phyloP scores from a whole-genome alignment of 2,113 vertebrate species.

The Sarotherodon lohbergeri region DNA sequence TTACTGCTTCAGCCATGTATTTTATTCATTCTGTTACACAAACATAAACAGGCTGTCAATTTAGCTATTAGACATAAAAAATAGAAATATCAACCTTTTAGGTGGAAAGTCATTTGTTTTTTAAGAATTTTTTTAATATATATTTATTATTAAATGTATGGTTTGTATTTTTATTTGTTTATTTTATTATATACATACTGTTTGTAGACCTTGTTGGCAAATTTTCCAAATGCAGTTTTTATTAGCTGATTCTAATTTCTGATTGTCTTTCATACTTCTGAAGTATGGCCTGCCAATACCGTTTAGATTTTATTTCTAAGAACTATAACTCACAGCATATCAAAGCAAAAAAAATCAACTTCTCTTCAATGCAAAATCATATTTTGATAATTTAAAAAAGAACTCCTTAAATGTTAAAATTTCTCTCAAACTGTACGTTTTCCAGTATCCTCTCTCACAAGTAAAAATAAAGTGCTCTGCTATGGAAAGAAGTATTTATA shows the following conservation, averaged over 20 bases:
- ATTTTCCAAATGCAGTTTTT: background rate
- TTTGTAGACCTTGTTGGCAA: background rate
- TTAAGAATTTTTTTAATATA: background rate
- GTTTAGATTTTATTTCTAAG: background rate
- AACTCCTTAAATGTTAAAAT: fast-evolving
- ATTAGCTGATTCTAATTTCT: no score
- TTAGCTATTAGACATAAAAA: background rate
- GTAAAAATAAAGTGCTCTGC: background rate
- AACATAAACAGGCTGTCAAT: background rate
- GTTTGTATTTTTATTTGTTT: background rate
- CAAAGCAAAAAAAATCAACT: background rate
- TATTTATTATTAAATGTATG: background rate
- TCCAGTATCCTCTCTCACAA: background rate
- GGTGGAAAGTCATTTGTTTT: background rate
- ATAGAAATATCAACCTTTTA: background rate
- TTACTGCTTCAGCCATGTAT: background rate
- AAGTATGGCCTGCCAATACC: no score
- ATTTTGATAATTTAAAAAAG: background rate
- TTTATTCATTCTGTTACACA: background rate
- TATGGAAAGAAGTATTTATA: background rate
- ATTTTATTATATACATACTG: background rate
- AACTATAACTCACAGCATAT: background rate
- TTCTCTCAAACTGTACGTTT: background rate
- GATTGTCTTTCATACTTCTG: no score
- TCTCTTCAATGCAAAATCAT: background rate